These are phyloP conservation scores for Crotalus helleri DNA, from an alignment of 2,113 vertebrate genomes.

Conservation along the genomic window DNA sequence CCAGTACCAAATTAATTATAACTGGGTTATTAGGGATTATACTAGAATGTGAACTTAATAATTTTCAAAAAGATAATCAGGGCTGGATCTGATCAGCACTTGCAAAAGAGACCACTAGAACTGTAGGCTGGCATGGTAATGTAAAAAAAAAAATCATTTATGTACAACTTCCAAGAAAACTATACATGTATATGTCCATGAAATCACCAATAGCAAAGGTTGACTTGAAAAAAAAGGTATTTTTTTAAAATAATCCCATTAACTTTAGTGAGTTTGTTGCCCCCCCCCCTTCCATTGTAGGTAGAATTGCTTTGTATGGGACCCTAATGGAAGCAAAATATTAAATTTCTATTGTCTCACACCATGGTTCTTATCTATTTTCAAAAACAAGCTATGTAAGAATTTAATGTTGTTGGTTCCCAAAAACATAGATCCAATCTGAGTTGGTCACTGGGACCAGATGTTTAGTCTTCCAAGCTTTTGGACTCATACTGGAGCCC, in stretches of 20 bases:
- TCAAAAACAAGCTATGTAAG: neutral
- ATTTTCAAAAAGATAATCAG: neutral
- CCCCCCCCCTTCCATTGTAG: neutral
- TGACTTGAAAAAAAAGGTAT: neutral
- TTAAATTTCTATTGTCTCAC: neutral
- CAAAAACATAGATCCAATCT: too few species aligned
- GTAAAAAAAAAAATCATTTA: neutral
- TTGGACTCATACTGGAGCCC: too few species aligned
- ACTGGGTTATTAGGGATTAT: neutral
- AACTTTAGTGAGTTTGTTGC: neutral
- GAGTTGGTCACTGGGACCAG: too few species aligned
- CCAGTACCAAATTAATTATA: neutral
- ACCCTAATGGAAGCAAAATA: neutral
- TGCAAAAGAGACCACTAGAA: neutral
- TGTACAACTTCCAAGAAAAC: neutral
- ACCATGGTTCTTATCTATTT: neutral
- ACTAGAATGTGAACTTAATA: neutral
- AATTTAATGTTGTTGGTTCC: neutral
- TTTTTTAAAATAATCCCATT: neutral
- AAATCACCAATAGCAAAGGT: neutral
- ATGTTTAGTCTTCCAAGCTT: too few species aligned
- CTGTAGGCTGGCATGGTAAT: neutral
- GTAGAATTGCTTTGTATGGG: neutral
- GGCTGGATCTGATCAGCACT: neutral
- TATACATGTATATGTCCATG: neutral